Evolutionary conservation across 2,888 invertebrate genomes (phyloP).

Genomic region (Lypha dubia): DNA sequence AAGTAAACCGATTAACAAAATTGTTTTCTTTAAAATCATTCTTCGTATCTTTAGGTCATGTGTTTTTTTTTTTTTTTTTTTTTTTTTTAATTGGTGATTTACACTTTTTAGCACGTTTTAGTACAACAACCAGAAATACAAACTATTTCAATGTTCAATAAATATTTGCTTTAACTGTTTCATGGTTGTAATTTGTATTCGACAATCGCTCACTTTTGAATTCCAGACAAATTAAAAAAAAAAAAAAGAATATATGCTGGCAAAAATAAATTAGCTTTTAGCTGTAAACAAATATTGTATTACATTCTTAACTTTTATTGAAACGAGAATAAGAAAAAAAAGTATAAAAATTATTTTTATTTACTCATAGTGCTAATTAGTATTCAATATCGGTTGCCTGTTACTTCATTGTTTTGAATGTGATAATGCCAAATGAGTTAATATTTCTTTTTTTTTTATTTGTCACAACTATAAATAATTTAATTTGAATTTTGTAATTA

Average conservation of each 20-base stretch:
- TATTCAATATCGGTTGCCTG: slow-evolving; percentile 4
- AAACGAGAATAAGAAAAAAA: not conserved
- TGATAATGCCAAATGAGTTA: not conserved
- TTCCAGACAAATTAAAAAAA: slow-evolving; percentile 3
- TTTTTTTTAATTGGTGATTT: not conserved
- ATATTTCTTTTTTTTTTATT: too few species aligned
- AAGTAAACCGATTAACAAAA: slow-evolving; percentile 9
- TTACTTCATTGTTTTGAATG: slow-evolving; percentile 28
- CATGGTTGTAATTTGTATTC: slow-evolving; percentile 20
- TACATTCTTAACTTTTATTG: not conserved
- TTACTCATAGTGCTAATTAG: slow-evolving; percentile 19
- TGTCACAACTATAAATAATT: slow-evolving; percentile 20
- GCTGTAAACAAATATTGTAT: slow-evolving; percentile 7
- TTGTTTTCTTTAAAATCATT: not conserved
- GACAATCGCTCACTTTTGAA: slow-evolving; percentile 13
- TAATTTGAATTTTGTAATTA: slow-evolving; percentile 16
- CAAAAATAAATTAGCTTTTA: slow-evolving; percentile 9
- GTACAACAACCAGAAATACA: not conserved
- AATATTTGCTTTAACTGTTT: slow-evolving; percentile 16
- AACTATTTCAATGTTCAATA: not conserved
- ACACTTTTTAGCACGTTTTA: not conserved
- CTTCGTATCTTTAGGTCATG: not conserved
- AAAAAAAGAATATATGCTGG: too few species aligned
- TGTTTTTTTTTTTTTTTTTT: too few species aligned
- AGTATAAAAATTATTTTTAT: not conserved